A percentile compares a stretch with the other conserved stretches of the same genome.
These are phyloP conservation scores for Cheilosia scutellata DNA, from an alignment of 2,888 invertebrate species.

Conservation along the genomic window DNA sequence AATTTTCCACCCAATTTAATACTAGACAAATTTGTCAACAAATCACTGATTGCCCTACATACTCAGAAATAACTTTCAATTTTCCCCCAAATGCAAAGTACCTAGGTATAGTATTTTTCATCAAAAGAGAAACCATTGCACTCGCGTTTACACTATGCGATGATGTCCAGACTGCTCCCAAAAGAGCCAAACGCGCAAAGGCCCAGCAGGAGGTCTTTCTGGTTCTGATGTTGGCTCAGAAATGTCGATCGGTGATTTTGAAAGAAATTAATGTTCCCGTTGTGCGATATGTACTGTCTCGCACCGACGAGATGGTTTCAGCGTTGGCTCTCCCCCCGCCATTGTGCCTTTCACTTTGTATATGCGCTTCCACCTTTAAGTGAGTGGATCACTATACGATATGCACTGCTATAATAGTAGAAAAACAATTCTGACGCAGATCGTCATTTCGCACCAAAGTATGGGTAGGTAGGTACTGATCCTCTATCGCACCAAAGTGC, in stretches of 20 bases:
- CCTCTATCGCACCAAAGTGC: conserved; percentile 61
- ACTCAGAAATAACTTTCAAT: not conserved
- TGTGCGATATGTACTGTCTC: conserved; percentile 61
- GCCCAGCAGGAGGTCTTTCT: conserved; percentile 66
- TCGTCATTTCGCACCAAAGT: conserved; percentile 43
- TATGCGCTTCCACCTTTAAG: conserved; percentile 29
- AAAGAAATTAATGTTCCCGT: conserved; percentile 67
- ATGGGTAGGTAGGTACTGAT: not conserved
- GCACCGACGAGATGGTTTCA: not conserved
- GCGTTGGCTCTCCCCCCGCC: not conserved
- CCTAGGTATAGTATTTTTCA: not conserved
- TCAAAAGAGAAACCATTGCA: conserved; percentile 13
- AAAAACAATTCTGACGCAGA: conserved; percentile 53
- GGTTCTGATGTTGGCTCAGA: conserved; percentile 51
- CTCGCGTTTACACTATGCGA: conserved; percentile 6
- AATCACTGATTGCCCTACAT: not conserved
- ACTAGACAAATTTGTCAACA: not conserved
- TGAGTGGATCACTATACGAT: not conserved
- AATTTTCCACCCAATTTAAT: no score
- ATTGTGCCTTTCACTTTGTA: conserved; percentile 21
- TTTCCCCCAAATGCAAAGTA: not conserved
- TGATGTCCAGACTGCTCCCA: conserved; percentile 24
- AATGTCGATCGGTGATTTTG: conserved; percentile 68
- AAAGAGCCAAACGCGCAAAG: conserved; percentile 1
- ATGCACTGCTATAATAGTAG: conserved; percentile 8